Conservation (phyloP, 1,140 invertebrate species). For the Xylocopa sonorina region DNA sequence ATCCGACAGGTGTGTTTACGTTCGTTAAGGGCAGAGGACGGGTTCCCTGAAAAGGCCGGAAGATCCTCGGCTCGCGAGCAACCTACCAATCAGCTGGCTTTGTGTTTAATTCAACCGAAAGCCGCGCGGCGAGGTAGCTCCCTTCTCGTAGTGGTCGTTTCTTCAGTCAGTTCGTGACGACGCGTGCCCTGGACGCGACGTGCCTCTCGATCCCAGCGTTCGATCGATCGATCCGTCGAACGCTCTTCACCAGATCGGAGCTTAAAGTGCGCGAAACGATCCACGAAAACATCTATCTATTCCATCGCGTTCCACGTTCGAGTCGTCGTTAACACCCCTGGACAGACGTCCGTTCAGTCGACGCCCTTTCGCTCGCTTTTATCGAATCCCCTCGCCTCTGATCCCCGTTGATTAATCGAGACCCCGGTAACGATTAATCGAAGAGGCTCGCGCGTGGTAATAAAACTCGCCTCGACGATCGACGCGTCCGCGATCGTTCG, state of each 20-base stretch:
- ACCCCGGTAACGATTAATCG: not conserved
- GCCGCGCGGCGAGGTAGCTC: slow-evolving; percentile 62
- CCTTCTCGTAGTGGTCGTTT: slow-evolving; percentile 46
- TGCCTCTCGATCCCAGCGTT: slow-evolving; percentile 40
- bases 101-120: slow-evolving; percentile 66
- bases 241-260: not conserved
- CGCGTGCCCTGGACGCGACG: slow-evolving; percentile 65
- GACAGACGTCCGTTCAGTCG: not conserved
- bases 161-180: slow-evolving; percentile 72
- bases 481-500: not conserved
- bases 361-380: not conserved
- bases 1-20: slow-evolving; percentile 19
- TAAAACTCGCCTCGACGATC: not conserved
- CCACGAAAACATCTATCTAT: no score
- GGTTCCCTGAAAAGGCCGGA: slow-evolving; percentile 1
- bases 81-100: slow-evolving; percentile 64
- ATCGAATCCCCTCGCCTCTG: not conserved
- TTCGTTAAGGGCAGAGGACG: not conserved
- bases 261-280: not conserved
- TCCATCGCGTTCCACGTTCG: not conserved
- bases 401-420: not conserved
- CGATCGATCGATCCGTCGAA: not conserved
- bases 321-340: not conserved
- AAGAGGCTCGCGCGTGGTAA: not conserved
- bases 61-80: slow-evolving; percentile 39